Evolutionary conservation across 30 jellyfish, hydroid and myxozoan genomes (phyloP).

Genomic region (Hydra vulgaris): DNA sequence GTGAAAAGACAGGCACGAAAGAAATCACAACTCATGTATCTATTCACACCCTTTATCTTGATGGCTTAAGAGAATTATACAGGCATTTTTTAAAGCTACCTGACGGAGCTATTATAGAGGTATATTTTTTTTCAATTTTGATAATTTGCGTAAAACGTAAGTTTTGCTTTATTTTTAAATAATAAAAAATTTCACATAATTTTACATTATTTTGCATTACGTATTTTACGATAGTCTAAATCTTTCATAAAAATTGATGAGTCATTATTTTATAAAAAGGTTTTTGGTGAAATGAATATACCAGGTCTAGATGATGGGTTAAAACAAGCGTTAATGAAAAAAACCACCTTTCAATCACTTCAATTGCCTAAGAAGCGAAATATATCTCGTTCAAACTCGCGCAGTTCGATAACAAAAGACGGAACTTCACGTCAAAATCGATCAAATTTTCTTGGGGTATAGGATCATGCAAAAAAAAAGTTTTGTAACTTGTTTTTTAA

Average conservation of each 20-base stretch:
- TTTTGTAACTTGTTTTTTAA: neutral
- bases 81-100: slow-evolving; percentile 74
- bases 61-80: slow-evolving; percentile 73
- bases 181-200: too few relatives aligned
- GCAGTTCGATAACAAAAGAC: neutral
- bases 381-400: neutral
- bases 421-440: neutral
- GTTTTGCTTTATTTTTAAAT: too few relatives aligned
- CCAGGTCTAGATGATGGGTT: slow-evolving; percentile 81
- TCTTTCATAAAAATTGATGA: too few relatives aligned
- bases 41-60: slow-evolving; percentile 65
- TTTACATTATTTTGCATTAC: too few relatives aligned
- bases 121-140: slow-evolving; percentile 13
- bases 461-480: neutral
- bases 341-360: slow-evolving; percentile 32
- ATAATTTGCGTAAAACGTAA: too few relatives aligned
- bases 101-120: slow-evolving; percentile 92
- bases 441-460: neutral
- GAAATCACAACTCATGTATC: slow-evolving; percentile 85
- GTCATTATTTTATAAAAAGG: too few relatives aligned
- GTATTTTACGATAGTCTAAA: too few relatives aligned
- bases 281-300: slow-evolving; percentile 70
- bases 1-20: slow-evolving; percentile 41
- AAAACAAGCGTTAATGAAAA: slow-evolving; percentile 34
- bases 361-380: neutral